These are phyloP conservation scores for Struthidea cinerea DNA, from an alignment of 2,113 vertebrate genomes.

Conservation along the genomic window DNA sequence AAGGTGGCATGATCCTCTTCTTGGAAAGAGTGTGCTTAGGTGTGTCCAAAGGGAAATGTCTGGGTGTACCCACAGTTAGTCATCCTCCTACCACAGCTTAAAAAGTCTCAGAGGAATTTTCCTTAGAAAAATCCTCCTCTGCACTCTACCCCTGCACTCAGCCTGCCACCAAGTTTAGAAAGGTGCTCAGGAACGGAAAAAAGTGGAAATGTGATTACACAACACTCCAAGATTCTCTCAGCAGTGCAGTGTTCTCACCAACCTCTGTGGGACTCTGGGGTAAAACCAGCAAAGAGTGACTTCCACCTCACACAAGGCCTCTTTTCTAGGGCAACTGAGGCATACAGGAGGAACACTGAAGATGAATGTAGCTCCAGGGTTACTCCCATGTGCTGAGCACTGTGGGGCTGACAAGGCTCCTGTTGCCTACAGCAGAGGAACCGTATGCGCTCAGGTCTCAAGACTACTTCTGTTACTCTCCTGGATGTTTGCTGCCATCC, in stretches of 20 bases:
- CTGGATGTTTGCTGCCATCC: background rate
- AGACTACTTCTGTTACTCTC: background rate
- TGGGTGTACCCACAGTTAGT: conserved; percentile 53
- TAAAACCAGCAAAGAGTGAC: background rate
- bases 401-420: fast-evolving
- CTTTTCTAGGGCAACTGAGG: background rate
- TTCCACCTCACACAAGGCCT: background rate
- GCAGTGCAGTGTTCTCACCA: background rate
- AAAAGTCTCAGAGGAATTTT: background rate
- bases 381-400: background rate
- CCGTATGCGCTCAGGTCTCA: fast-evolving
- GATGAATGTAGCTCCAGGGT: fast-evolving
- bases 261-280: no score
- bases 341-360: background rate
- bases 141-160: background rate
- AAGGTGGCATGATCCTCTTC: conserved; percentile 58
- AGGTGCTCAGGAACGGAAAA: background rate
- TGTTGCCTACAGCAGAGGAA: background rate
- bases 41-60: conserved; percentile 49
- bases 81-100: conserved; percentile 29
- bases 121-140: conserved; percentile 9
- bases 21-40: conserved; percentile 51
- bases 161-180: background rate
- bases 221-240: background rate
- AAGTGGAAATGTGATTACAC: background rate